phyloP scores from a whole-genome alignment of 2,113 vertebrate genomes.

The Monopterus albus region DNA sequence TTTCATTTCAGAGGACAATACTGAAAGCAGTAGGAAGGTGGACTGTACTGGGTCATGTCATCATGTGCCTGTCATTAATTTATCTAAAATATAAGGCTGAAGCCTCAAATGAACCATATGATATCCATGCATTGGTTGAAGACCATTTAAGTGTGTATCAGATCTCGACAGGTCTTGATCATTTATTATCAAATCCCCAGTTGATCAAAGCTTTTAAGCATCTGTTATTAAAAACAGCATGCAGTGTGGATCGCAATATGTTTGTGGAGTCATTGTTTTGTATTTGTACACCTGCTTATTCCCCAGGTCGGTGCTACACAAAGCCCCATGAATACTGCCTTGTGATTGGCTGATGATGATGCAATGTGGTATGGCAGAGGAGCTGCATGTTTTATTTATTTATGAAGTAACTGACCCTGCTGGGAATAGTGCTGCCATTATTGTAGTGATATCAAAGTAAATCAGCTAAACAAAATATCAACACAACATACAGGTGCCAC shows the following conservation, averaged over 20 bases:
- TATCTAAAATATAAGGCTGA: constrained; percentile 31
- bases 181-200: constrained; percentile 19
- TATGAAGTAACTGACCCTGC: constrained; percentile 74
- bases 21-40: constrained; percentile 39
- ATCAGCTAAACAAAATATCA: constrained; percentile 53
- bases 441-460: constrained; percentile 42
- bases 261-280: constrained; percentile 51
- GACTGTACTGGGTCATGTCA: constrained; percentile 12
- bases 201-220: constrained; percentile 9
- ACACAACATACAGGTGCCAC: constrained; percentile 20
- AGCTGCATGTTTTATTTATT: constrained; percentile 69
- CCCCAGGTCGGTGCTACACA: constrained; percentile 66
- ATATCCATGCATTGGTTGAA: constrained; percentile 15
- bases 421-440: constrained; percentile 56
- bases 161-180: background rate
- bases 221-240: constrained; percentile 27
- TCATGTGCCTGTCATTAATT: constrained; percentile 35
- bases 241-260: constrained; percentile 10
- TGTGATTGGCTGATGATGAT: constrained; percentile 81
- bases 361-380: constrained; percentile 73
- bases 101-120: constrained; percentile 8
- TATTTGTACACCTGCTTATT: constrained; percentile 72
- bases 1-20: constrained; percentile 39
- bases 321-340: constrained; percentile 64
- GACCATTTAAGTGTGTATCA: constrained; percentile 13